Base-by-base conservation (phyloP, 2,113 vertebrate genomes). In the Monopterus albus region DNA sequence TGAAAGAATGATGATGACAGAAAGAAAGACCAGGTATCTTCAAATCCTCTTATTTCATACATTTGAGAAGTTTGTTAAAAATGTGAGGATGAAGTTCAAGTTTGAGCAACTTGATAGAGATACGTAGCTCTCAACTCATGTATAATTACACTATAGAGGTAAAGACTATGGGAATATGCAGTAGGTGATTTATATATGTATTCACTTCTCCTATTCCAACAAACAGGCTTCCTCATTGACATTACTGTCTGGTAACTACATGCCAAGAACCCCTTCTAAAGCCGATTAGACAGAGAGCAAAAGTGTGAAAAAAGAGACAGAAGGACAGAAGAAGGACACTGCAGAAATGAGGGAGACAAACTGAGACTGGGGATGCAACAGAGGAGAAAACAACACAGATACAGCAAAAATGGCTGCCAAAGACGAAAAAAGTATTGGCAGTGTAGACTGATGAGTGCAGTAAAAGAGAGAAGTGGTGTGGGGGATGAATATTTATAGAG, bases 291-390 rank as follows among this genome's bases (percentile, higher is more conserved):
- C 1, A 40, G n/a, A 52, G 25, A 26, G 49, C 50, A 6, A 26
- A 7, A 39, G 49, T 7, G 31, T n/a, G 4, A 25, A 39, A 35
- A 29, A 51, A 42, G 28, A 42, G 43, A 46, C 4, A 21, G 35
- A 21, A 60, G 59, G 64, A 57, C 25, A 36, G 35, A 21, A 18
- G 52, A 46, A 77, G 36, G 43, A 72, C 59, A 59, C 46, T 39
- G 46, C 26, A 58, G 31, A 39, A 20, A 47, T 14, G 2, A 13
- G n/a, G n/a, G 5, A 36, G 49, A 74, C 38, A 51, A 42, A 65
- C 25, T 1, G 7, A 58, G 18, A 49, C 33, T 8, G 1, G 20
- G 13, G 14, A 28, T 5, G 12, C 23, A 43, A 31, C 29, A 46
- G 38, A 21, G 38, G 26, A 45, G 17, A 26, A 12, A 53, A 1